Base-by-base conservation (phyloP, 2,113 vertebrate genomes). In the Dolichotis patagonum region DNA sequence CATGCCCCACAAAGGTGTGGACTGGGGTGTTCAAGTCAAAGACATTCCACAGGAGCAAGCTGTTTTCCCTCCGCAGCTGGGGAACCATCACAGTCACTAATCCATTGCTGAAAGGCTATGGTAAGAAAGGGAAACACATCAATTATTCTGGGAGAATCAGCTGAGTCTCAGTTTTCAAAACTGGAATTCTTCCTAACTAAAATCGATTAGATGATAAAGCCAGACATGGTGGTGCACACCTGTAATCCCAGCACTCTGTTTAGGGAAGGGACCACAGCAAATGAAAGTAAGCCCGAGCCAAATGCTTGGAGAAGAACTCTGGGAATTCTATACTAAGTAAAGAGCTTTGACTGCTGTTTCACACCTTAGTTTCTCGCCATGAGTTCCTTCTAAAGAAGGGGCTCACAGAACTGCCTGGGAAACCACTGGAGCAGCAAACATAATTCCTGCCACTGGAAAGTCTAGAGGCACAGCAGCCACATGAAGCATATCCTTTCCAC, bases 11-110 rank as follows among this genome's bases (percentile, higher is more conserved):
- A 0, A 99, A 99, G 93, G 99, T 99, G 73, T 99, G 99, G 9
- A 99, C 99, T 0, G 99, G 99, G 0, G 99, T 99, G 98, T 99
- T 99, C 96, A 99, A 98, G 96, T 99, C 99, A 67, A 99, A 98
- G 32, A 99, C 99, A 28, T 99, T 99, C 99, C 99, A 99, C 32
- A 99, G 98, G 4, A 99, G 98, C 10, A 99, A 99, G 49, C 99
- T 99, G 98, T 99, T 99, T 97, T 99, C 99, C 6, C 99, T 98
- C 22, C 99, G 98, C 49, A 99, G 99, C 90, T 99, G 99, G 35
- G 99, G 99, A 63, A 99, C 99, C 99, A 99, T 99, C 92, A 99
- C 99, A 0, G 99, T 99, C 96, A 99, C 99, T 98, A 99, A 98
- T 1, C 99, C 99, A 0, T 99, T 99, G 96, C 99, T 99, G 98